Evolutionary conservation across 2,113 vertebrate species (phyloP).

Genomic region (Sinocyclocheilus anshuiensis): DNA sequence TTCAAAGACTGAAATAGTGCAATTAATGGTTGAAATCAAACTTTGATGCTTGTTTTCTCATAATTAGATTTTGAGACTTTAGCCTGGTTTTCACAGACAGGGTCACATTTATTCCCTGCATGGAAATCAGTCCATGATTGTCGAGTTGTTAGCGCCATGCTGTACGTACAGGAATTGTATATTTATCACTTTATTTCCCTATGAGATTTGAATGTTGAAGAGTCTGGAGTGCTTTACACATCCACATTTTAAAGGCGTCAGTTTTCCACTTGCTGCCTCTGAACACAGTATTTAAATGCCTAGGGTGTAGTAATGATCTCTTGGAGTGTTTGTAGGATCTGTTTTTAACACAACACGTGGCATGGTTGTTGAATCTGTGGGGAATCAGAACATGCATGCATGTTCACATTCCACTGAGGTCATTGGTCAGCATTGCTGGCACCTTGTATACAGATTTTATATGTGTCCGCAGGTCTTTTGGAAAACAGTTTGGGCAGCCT

Average conservation of each 20-base stretch:
- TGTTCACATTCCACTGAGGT: constrained; percentile 68
- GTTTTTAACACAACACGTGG: constrained; percentile 70
- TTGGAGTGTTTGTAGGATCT: constrained; percentile 55
- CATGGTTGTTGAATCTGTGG: constrained; percentile 62
- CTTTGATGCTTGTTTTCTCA: too few relatives aligned
- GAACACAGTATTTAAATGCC: constrained; percentile 50
- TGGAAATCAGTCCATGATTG: background rate
- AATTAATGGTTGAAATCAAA: too few relatives aligned
- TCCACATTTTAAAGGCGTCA: constrained; percentile 24
- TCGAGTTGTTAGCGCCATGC: background rate
- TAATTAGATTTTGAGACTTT: too few relatives aligned
- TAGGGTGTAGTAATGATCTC: constrained; percentile 46
- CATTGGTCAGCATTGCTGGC: constrained; percentile 70
- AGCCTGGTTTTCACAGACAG: too few relatives aligned
- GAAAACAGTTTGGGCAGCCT: constrained; percentile 50
- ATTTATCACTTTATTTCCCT: constrained; percentile 11
- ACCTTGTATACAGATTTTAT: constrained; percentile 75
- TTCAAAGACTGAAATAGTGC: too few relatives aligned
- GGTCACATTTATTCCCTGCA: background rate
- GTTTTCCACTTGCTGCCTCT: constrained; percentile 17
- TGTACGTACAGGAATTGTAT: background rate
- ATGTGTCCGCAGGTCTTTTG: constrained; percentile 51
- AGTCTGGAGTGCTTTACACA: background rate
- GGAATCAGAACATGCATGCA: constrained; percentile 70
- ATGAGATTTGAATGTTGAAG: background rate